Evolutionary conservation across 2,797 vertebrate species (phyloP).

Genomic region (Epinephelus awoara): DNA sequence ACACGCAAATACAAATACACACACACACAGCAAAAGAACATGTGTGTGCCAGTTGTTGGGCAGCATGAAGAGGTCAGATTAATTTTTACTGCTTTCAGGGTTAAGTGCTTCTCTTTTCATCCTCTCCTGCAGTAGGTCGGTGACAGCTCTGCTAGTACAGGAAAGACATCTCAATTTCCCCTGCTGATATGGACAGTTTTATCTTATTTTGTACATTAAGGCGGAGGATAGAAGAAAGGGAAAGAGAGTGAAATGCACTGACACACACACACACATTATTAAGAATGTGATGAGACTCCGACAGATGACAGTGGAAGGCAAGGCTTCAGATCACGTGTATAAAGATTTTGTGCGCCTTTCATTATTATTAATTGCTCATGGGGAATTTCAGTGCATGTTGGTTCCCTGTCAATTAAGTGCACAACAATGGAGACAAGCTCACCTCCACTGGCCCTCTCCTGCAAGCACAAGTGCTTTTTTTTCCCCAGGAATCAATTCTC

Average conservation of each 20-base stretch:
- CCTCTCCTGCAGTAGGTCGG: slow-evolving; percentile 33
- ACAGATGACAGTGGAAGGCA: slow-evolving; percentile 74
- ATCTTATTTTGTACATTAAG: slow-evolving; percentile 62
- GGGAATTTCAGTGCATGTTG: slow-evolving; percentile 75
- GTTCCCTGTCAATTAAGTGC: slow-evolving; percentile 85
- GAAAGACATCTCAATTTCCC: slow-evolving; percentile 52
- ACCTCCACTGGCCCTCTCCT: slow-evolving; percentile 78
- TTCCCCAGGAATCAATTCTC: slow-evolving; percentile 85
- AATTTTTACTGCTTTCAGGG: slow-evolving; percentile 64
- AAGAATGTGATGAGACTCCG: slow-evolving; percentile 58
- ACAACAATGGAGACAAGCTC: slow-evolving; percentile 84
- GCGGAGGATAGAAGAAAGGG: slow-evolving; percentile 22
- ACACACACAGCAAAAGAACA: slow-evolving; percentile 4
- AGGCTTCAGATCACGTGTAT: slow-evolving; percentile 56
- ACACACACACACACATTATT: slow-evolving; percentile 1
- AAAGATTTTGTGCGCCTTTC: slow-evolving; percentile 76
- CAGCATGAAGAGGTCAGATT: slow-evolving; percentile 61
- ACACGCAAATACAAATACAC: neutral
- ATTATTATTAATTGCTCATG: slow-evolving; percentile 83
- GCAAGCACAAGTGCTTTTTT: slow-evolving; percentile 60
- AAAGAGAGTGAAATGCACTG: slow-evolving; percentile 30
- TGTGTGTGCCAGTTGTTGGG: slow-evolving; percentile 24
- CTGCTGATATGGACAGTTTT: slow-evolving; percentile 55
- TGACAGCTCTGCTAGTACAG: slow-evolving; percentile 52
- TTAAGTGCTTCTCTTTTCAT: slow-evolving; percentile 65